phyloP scores from a whole-genome alignment of 2,797 vertebrate species.

The Hoplostethus mediterraneus region DNA sequence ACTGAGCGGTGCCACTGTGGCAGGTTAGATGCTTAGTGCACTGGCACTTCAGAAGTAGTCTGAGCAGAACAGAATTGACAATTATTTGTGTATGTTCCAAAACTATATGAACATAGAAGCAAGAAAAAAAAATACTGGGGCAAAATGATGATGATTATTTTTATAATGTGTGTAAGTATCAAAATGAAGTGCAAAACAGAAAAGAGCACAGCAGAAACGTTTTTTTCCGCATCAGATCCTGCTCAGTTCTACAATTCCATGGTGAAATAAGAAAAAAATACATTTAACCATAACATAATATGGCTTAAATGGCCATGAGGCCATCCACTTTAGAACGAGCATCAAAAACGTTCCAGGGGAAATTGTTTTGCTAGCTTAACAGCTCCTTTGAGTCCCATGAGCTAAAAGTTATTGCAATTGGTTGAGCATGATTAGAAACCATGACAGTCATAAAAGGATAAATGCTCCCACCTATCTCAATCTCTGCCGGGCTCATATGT shows the following conservation, averaged over 20 bases:
- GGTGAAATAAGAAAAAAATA: neutral
- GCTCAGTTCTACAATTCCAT: neutral
- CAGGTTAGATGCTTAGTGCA: neutral
- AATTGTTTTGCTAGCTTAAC: conserved; percentile 60
- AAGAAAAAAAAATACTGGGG: too few species aligned
- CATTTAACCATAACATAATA: conserved; percentile 1
- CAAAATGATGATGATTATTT: too few species aligned
- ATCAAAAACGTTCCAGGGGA: conserved; percentile 24
- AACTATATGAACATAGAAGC: too few species aligned
- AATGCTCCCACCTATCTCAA: conserved; percentile 55
- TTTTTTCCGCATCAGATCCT: conserved; percentile 5
- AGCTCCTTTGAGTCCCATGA: conserved; percentile 57
- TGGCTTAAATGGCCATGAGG: neutral
- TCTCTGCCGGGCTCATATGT: conserved; percentile 53
- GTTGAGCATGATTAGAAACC: conserved; percentile 67
- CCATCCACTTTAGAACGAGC: conserved; percentile 23
- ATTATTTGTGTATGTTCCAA: too few species aligned
- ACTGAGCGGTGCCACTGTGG: neutral
- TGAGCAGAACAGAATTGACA: too few species aligned
- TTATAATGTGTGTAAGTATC: too few species aligned
- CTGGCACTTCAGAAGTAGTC: neutral
- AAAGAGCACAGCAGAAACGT: neutral
- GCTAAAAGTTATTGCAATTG: conserved; percentile 71
- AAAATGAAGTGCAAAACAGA: too few species aligned
- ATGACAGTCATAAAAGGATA: conserved; percentile 65